Conservation (phyloP, 2,888 invertebrate species). For the Heliconius hortense region DNA sequence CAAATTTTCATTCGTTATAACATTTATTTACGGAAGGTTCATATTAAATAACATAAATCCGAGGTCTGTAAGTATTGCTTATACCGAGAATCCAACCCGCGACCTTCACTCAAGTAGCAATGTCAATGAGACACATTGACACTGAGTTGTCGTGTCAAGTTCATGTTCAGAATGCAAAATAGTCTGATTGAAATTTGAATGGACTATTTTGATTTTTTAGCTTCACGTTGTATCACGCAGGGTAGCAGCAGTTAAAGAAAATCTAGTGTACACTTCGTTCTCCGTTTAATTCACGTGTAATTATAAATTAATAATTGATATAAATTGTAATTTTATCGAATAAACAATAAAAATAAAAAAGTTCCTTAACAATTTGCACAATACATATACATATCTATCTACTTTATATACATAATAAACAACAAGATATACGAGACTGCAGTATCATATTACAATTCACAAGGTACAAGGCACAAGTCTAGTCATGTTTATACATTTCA, state of each 20-base stretch:
- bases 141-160: slow-evolving; percentile 9
- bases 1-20: not conserved
- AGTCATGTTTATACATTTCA: not conserved
- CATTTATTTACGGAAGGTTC: not conserved
- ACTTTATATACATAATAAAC: too few relatives aligned
- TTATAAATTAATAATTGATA: too few relatives aligned
- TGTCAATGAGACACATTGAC: slow-evolving; percentile 16
- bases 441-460: slow-evolving; percentile 10
- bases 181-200: not conserved
- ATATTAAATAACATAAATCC: slow-evolving; percentile 5
- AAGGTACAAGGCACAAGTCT: not conserved
- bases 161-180: not conserved
- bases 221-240: not conserved
- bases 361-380: not conserved
- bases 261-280: too few relatives aligned
- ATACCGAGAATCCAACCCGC: not conserved
- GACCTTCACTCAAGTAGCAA: slow-evolving; percentile 7
- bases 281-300: too few relatives aligned
- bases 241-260: not conserved
- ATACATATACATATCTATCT: too few relatives aligned
- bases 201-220: not conserved
- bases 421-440: not conserved
- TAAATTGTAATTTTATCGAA: too few relatives aligned
- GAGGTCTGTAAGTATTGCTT: not conserved
- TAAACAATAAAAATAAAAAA: too few relatives aligned